Conservation (phyloP, 2,797 vertebrate species). For the Amblyraja radiata region DNA sequence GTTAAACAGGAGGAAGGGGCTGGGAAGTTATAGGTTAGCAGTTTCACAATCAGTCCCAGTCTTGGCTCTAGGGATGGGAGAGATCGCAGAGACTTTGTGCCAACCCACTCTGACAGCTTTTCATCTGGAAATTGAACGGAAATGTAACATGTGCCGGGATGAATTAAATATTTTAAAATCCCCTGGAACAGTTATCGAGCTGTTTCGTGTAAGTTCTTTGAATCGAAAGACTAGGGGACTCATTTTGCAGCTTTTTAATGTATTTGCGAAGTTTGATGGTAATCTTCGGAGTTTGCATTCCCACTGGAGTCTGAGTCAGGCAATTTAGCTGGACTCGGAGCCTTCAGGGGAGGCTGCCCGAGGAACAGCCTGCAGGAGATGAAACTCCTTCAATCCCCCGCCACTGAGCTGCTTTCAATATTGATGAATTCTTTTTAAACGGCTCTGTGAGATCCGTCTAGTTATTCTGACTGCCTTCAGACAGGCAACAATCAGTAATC, state of each 20-base stretch:
- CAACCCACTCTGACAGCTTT: slow-evolving; percentile 13
- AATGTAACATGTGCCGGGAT: background rate
- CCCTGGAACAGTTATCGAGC: background rate
- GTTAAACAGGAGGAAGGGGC: slow-evolving; percentile 40
- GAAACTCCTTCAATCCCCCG: background rate
- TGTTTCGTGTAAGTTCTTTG: background rate
- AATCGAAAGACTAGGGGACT: background rate
- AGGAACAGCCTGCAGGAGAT: background rate
- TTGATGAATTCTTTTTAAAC: slow-evolving; percentile 26
- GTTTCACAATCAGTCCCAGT: background rate
- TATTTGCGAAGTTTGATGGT: background rate
- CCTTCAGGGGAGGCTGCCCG: background rate
- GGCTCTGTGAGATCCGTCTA: background rate
- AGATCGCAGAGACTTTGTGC: background rate
- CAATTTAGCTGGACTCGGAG: background rate
- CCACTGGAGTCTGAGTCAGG: background rate
- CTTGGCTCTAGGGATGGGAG: background rate
- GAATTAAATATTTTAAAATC: background rate
- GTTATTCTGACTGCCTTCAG: background rate
- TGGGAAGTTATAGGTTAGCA: background rate
- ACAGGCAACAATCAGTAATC: background rate
- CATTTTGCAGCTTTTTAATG: background rate
- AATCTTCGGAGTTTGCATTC: background rate
- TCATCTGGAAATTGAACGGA: slow-evolving; percentile 21
- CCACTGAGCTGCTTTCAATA: slow-evolving; percentile 18